These are phyloP conservation scores for Bugulina stolonifera DNA, from an alignment of 2,888 invertebrate species.

Conservation along the genomic window DNA sequence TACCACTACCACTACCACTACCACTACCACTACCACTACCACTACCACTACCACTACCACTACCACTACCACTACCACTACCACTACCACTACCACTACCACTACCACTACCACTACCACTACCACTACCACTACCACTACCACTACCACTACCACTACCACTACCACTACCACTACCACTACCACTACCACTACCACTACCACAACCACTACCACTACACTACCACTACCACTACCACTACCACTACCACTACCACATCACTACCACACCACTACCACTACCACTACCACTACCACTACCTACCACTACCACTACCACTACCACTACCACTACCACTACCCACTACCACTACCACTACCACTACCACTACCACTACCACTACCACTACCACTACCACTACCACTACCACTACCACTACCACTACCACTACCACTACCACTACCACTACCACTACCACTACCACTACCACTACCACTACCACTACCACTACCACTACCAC, in stretches of 20 bases:
- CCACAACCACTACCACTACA: too few relatives aligned
- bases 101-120: neutral
- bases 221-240: slow-evolving; percentile 4
- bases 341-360: slow-evolving; percentile 4
- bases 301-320: neutral
- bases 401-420: slow-evolving; percentile 4
- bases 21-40: neutral
- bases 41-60: neutral
- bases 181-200: slow-evolving; percentile 1
- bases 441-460: slow-evolving; percentile 4
- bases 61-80: neutral
- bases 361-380: slow-evolving; percentile 4
- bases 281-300: slow-evolving; percentile 4
- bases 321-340: neutral
- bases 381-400: slow-evolving; percentile 4
- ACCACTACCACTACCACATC: slow-evolving; percentile 4
- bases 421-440: slow-evolving; percentile 4
- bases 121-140: neutral
- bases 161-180: too few relatives aligned
- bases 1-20: neutral
- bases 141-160: too few relatives aligned
- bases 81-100: neutral
- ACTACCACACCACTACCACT: neutral
- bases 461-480: slow-evolving; percentile 4
- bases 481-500: too few relatives aligned